These are phyloP conservation scores for Spizaetus ornatus DNA, from an alignment of 2,113 vertebrate genomes.

Conservation along the genomic window DNA sequence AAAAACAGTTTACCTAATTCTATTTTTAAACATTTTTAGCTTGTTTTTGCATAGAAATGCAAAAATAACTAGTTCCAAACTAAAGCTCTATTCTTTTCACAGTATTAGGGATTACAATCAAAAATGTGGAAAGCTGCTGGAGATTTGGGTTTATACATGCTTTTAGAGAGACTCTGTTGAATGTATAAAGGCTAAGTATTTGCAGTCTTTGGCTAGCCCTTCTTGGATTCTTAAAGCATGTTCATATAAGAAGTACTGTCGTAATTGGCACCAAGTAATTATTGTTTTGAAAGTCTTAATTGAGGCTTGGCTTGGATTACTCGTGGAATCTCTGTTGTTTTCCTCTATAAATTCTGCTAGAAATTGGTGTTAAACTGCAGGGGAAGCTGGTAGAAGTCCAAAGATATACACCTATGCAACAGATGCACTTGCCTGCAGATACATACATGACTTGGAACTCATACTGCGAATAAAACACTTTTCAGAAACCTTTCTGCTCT, in stretches of 20 bases:
- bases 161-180: background rate
- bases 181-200: background rate
- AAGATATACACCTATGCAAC: background rate
- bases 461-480: background rate
- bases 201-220: background rate
- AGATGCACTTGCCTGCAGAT: background rate
- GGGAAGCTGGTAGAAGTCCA: background rate
- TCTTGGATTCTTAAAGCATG: background rate
- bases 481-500: background rate
- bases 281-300: constrained; percentile 39
- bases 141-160: background rate
- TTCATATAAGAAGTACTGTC: background rate
- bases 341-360: constrained; percentile 6
- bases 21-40: background rate
- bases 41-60: background rate
- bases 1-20: background rate
- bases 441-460: background rate
- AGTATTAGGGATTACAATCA: background rate
- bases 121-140: background rate
- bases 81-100: background rate
- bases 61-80: background rate
- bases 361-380: background rate
- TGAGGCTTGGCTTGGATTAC: constrained; percentile 26
- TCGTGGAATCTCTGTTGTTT: background rate
- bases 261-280: constrained; percentile 32